These are phyloP conservation scores for Sphinx pinastri DNA, from an alignment of 2,888 invertebrate genomes.

Conservation along the genomic window DNA sequence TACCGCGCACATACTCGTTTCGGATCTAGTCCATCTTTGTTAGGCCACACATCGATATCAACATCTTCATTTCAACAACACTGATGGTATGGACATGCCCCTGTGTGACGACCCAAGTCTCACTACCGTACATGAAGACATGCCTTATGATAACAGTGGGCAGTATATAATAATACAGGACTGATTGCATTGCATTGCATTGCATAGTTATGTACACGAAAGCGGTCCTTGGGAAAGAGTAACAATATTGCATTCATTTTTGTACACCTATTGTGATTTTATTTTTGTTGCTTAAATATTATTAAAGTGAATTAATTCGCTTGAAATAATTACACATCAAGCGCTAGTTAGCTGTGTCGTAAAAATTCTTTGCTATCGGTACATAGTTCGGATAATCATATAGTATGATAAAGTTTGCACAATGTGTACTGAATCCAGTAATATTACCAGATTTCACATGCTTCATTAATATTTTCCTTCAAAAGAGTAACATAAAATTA, in stretches of 20 bases:
- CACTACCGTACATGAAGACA: no score
- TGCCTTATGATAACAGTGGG: no score
- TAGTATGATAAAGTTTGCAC: not conserved
- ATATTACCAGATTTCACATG: not conserved
- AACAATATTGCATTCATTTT: not conserved
- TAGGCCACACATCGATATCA: no score
- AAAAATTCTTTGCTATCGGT: conserved; percentile 3
- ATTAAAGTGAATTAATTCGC: not conserved
- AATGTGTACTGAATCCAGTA: not conserved
- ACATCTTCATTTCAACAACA: no score
- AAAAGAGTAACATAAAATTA: not conserved
- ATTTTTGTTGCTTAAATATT: conserved; percentile 2
- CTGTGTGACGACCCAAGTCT: no score
- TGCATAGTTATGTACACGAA: not conserved
- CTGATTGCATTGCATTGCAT: no score
- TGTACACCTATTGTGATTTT: not conserved
- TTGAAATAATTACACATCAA: conserved; percentile 7
- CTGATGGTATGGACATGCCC: no score
- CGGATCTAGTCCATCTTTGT: no score
- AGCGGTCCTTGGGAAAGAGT: not conserved
- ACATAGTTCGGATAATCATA: not conserved
- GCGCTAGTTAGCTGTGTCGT: conserved; percentile 1
- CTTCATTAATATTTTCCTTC: not conserved
- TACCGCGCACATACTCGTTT: no score
- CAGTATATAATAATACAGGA: no score